phyloP scores from a whole-genome alignment of 2,888 invertebrate genomes.

The Hyalella azteca region DNA sequence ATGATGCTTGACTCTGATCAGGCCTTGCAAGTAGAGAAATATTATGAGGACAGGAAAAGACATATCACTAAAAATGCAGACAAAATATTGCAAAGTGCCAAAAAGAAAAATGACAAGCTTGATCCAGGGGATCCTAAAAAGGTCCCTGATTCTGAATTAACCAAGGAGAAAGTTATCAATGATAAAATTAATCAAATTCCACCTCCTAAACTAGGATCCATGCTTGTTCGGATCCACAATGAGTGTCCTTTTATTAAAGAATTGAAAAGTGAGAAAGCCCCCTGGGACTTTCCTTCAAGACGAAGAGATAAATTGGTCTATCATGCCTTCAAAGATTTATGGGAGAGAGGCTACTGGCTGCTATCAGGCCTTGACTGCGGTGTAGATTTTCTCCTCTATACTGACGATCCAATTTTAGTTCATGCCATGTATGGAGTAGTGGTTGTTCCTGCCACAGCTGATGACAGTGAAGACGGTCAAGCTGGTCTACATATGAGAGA shows the following conservation, averaged over 20 bases:
- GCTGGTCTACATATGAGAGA: background rate
- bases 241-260: constrained; percentile 13
- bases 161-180: constrained; percentile 1
- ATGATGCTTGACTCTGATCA: too few species aligned
- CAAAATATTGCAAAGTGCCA: constrained; percentile 8
- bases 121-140: background rate
- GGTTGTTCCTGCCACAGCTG: background rate
- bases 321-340: background rate
- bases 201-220: background rate
- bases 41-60: background rate
- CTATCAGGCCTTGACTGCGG: background rate
- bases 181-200: background rate
- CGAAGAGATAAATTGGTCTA: background rate
- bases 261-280: background rate
- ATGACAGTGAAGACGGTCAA: too few species aligned
- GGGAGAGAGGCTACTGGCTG: background rate
- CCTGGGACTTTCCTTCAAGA: background rate
- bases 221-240: background rate
- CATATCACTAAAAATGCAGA: background rate
- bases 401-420: constrained; percentile 5
- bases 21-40: background rate
- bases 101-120: background rate
- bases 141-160: constrained; percentile 8
- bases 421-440: constrained; percentile 4
- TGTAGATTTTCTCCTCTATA: background rate